A percentile compares a stretch with the other conserved stretches of the same genome.
Evolutionary conservation across 2,113 vertebrate genomes (phyloP).

Genomic region (Salminus brasiliensis): DNA sequence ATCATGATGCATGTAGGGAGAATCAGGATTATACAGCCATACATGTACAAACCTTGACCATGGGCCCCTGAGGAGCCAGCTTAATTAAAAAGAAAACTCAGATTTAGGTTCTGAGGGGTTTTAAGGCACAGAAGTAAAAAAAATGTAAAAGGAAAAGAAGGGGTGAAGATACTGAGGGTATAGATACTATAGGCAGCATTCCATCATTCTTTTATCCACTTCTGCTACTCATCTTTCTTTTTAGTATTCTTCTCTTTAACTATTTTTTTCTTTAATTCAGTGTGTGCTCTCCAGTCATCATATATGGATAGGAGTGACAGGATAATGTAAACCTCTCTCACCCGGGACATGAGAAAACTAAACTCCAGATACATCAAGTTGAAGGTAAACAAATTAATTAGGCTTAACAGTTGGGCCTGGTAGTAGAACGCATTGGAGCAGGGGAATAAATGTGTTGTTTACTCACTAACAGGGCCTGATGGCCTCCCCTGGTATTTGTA

Average conservation of each 20-base stretch:
- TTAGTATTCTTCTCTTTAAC: not conserved
- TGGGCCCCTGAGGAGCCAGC: too few relatives aligned
- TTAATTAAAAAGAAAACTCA: too few relatives aligned
- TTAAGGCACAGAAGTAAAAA: too few relatives aligned
- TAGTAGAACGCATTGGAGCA: slow-evolving; percentile 27
- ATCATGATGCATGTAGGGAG: too few relatives aligned
- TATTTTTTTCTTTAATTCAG: not conserved
- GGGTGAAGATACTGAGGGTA: too few relatives aligned
- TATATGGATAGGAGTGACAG: not conserved
- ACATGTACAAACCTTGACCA: too few relatives aligned
- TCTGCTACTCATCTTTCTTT: too few relatives aligned
- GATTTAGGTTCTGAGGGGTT: too few relatives aligned
- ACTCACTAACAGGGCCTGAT: slow-evolving; percentile 14
- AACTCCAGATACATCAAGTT: slow-evolving; percentile 44
- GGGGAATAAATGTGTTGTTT: slow-evolving; percentile 34
- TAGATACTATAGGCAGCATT: too few relatives aligned
- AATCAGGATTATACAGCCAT: too few relatives aligned
- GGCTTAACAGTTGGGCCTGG: slow-evolving; percentile 55
- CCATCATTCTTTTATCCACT: too few relatives aligned
- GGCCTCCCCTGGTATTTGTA: slow-evolving; percentile 37
- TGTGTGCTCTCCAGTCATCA: not conserved
- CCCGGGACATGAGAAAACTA: not conserved
- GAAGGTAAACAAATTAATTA: slow-evolving; percentile 67
- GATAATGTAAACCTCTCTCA: slow-evolving; percentile 47
- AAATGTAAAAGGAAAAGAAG: too few relatives aligned